A percentile compares a stretch with the other conserved stretches of the same genome.
Conservation (phyloP, 2,113 vertebrate species). For the Cochlearius cochlearius region DNA sequence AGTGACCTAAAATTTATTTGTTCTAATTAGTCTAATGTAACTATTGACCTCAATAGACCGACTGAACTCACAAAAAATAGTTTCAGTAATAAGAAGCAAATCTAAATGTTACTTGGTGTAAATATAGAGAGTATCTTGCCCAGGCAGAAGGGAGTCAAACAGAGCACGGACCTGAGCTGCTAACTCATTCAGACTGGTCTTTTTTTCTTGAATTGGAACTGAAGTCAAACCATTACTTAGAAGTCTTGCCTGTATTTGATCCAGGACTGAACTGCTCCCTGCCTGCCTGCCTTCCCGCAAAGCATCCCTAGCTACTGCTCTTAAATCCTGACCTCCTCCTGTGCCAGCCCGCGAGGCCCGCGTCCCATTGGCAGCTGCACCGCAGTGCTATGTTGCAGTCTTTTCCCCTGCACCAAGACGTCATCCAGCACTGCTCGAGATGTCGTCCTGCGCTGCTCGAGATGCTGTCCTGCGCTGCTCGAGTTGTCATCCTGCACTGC, state of each 20-base stretch:
- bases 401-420: not conserved
- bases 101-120: not conserved
- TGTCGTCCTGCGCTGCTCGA: no score
- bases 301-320: not conserved
- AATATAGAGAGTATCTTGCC: not conserved
- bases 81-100: not conserved
- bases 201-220: not conserved
- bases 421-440: not conserved
- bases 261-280: not conserved
- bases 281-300: not conserved
- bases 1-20: not conserved
- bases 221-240: not conserved
- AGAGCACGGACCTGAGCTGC: not conserved
- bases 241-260: not conserved
- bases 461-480: no score
- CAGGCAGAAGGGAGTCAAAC: not conserved
- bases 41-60: not conserved
- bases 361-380: not conserved
- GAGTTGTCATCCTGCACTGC: not conserved
- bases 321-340: not conserved
- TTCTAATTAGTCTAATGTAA: not conserved
- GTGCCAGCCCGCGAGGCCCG: rapidly evolving
- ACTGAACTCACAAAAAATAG: not conserved
- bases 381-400: not conserved
- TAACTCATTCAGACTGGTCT: not conserved